phyloP scores from a whole-genome alignment of 2,113 vertebrate genomes.

The Zapornia atra region DNA sequence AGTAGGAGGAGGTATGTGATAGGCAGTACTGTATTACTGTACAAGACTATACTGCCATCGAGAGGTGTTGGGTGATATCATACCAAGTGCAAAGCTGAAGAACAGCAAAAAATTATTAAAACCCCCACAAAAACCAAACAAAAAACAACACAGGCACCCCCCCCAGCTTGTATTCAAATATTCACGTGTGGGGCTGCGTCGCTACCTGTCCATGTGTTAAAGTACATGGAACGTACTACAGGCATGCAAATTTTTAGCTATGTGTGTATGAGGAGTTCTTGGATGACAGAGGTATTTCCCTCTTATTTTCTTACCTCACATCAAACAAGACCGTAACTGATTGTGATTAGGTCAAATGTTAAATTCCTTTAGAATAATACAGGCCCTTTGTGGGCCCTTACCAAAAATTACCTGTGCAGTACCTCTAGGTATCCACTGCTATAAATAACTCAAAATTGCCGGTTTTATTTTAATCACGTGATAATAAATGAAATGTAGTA shows the following conservation, averaged over 20 bases:
- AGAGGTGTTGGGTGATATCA: constrained; percentile 67
- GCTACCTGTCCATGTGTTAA: background rate
- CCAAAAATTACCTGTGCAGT: background rate
- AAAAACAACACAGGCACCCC: no score
- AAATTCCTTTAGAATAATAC: background rate
- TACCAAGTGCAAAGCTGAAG: background rate
- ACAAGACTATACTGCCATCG: constrained; percentile 71
- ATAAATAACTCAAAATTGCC: background rate
- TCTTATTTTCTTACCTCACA: background rate
- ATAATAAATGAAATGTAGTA: background rate
- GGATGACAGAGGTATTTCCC: background rate
- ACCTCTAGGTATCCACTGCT: background rate
- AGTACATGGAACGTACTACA: background rate
- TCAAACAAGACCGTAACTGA: background rate
- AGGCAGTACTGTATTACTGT: background rate
- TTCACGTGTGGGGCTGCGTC: background rate
- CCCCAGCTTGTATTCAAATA: background rate
- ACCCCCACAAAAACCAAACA: background rate
- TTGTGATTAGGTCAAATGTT: background rate
- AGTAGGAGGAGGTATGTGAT: background rate
- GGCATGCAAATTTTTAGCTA: background rate
- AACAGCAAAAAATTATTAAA: background rate
- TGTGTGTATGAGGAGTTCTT: background rate
- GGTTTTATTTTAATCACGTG: background rate
- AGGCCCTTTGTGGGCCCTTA: background rate